A percentile compares a stretch with the other conserved stretches of the same genome.
phyloP scores from a whole-genome alignment of 2,113 vertebrate genomes.

The Mustela nigripes region DNA sequence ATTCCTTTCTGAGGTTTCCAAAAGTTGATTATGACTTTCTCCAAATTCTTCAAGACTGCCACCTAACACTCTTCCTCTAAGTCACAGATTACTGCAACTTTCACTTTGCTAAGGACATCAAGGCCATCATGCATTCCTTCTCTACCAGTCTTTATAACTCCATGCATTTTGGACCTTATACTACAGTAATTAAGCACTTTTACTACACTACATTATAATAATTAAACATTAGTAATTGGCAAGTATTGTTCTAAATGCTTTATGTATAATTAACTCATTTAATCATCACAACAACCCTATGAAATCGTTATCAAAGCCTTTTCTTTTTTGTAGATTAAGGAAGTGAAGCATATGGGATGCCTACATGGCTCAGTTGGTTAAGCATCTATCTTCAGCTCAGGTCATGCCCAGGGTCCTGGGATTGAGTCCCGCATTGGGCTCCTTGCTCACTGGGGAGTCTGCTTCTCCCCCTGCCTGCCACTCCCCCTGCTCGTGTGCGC shows the following conservation, averaged over 20 bases:
- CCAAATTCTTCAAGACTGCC: background rate
- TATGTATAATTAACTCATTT: background rate
- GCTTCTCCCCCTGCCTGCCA: no score
- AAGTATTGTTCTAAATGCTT: constrained; percentile 11
- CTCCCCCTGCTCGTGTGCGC: no score
- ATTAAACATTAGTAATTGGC: background rate
- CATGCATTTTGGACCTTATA: background rate
- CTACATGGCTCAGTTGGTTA: background rate
- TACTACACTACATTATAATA: background rate
- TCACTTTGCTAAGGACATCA: background rate
- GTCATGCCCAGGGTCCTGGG: background rate
- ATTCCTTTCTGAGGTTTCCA: background rate
- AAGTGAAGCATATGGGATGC: background rate
- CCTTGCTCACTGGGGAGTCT: no score
- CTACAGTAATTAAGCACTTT: background rate
- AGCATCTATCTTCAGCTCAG: background rate
- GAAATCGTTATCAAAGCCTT: background rate
- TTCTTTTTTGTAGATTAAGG: background rate
- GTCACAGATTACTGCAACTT: background rate
- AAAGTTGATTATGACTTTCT: background rate
- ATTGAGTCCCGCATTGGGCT: no score
- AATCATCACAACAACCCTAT: background rate
- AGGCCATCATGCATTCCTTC: background rate
- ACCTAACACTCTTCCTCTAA: background rate
- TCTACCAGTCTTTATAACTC: background rate